Evolutionary conservation across 2,113 vertebrate genomes (phyloP).

Genomic region (Kryptolebias marmoratus): DNA sequence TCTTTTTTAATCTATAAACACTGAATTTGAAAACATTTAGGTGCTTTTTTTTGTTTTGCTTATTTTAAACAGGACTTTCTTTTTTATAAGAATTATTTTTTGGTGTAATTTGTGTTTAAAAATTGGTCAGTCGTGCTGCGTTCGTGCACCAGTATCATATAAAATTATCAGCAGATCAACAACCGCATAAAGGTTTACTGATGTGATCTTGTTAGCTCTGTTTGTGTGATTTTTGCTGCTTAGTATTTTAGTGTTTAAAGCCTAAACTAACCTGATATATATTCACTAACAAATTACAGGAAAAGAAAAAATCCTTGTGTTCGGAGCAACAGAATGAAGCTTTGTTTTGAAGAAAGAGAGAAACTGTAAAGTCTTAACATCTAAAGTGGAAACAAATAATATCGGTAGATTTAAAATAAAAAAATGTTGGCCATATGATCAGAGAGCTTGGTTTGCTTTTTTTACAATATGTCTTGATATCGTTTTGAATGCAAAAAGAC

Average conservation of each 20-base stretch:
- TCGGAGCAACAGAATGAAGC: background rate
- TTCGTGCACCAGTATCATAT: background rate
- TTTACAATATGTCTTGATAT: too few relatives aligned
- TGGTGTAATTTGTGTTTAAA: background rate
- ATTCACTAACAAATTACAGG: too few relatives aligned
- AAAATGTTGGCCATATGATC: too few relatives aligned
- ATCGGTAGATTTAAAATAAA: too few relatives aligned
- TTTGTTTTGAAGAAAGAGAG: background rate
- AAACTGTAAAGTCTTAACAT: too few relatives aligned
- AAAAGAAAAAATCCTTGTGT: too few relatives aligned
- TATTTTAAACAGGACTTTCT: background rate
- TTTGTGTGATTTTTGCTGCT: background rate
- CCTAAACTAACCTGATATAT: background rate
- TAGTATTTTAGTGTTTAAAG: background rate
- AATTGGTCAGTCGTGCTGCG: background rate
- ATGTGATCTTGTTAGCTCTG: background rate
- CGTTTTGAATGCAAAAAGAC: too few relatives aligned
- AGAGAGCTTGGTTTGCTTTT: too few relatives aligned
- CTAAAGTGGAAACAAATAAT: too few relatives aligned
- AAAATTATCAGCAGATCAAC: background rate
- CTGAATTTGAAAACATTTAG: too few relatives aligned
- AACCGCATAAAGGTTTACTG: background rate
- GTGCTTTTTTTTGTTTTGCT: too few relatives aligned
- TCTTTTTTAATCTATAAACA: too few relatives aligned
- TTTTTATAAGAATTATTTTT: background rate